These are phyloP conservation scores for Brachionus koreanus DNA, from an alignment of 1,140 invertebrate genomes.

Conservation along the genomic window DNA sequence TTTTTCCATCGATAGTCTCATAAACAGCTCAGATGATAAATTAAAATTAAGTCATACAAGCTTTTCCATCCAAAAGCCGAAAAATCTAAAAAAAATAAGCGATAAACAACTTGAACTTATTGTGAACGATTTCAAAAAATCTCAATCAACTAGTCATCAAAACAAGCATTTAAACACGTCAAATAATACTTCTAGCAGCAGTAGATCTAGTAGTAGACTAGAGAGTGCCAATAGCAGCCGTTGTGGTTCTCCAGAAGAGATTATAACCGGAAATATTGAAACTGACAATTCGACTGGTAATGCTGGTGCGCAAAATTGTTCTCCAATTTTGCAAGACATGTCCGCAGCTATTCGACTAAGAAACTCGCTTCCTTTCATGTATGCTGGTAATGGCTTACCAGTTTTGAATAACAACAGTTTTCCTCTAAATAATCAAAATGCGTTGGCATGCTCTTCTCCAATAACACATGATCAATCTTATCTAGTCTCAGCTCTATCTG, in stretches of 20 bases:
- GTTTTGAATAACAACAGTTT: background rate
- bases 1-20: conserved; percentile 6
- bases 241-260: conserved; percentile 21
- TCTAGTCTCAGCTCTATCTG: conserved; percentile 15
- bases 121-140: background rate
- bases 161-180: background rate
- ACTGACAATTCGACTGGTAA: background rate
- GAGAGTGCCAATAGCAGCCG: conserved; percentile 23
- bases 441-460: background rate
- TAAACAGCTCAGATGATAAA: conserved; percentile 5
- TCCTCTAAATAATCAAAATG: background rate
- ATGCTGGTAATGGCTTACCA: background rate
- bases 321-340: background rate
- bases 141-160: background rate
- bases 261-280: background rate
- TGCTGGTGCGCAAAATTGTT: background rate
- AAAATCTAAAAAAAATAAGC: conserved; percentile 24
- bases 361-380: background rate
- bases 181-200: conserved; percentile 17
- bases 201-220: background rate
- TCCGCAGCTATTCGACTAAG: background rate
- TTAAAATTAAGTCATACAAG: background rate
- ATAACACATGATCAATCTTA: background rate
- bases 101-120: background rate
- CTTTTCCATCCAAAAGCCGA: background rate